Conservation (phyloP, 2,113 vertebrate species). For the Piaya cayana region DNA sequence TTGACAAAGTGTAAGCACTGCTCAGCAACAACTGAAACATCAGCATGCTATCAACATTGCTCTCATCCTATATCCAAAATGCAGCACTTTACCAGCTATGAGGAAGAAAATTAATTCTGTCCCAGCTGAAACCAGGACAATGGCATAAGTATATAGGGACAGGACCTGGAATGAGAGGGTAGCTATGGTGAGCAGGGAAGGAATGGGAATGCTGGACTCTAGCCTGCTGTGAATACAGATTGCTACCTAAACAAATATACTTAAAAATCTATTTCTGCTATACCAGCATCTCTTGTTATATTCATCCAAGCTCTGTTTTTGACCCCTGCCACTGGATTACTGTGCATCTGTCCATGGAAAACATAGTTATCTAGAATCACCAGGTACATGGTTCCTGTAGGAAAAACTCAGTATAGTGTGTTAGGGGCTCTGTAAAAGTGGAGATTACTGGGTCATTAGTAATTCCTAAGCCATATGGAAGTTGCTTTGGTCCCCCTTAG, state of each 20-base stretch:
- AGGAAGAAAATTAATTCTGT: too few relatives aligned
- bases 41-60: too few relatives aligned
- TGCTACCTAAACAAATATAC: neutral
- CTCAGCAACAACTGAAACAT: too few relatives aligned
- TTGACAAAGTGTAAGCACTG: too few relatives aligned
- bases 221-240: neutral
- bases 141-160: neutral
- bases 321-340: neutral
- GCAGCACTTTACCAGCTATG: too few relatives aligned
- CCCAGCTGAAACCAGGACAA: too few relatives aligned
- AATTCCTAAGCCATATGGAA: neutral
- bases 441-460: neutral
- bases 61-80: too few relatives aligned
- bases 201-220: neutral
- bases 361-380: neutral
- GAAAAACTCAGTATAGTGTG: neutral
- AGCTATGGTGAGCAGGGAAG: neutral
- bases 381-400: neutral
- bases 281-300: neutral
- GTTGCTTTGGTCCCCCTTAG: neutral
- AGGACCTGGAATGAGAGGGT: neutral
- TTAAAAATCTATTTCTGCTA: neutral
- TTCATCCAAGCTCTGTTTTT: neutral
- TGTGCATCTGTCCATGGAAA: neutral
- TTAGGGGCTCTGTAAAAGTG: neutral